Evolutionary conservation across 2,797 vertebrate species (phyloP).

Genomic region (Argyrosomus regius): DNA sequence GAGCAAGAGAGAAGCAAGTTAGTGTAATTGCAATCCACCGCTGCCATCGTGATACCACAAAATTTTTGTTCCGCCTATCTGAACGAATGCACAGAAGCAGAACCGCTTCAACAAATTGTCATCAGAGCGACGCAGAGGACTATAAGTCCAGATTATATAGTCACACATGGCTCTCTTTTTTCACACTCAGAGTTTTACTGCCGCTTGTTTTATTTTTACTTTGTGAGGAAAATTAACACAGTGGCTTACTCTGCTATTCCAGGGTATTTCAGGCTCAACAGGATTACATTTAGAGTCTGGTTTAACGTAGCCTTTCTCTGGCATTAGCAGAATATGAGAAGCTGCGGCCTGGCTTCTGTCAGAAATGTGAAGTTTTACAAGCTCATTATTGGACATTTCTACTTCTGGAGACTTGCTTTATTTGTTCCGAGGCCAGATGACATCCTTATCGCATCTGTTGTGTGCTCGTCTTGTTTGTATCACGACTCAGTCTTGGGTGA

Average conservation of each 20-base stretch:
- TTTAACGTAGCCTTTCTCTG: conserved; percentile 59
- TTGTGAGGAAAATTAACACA: conserved; percentile 60
- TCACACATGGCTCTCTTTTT: conserved; percentile 21
- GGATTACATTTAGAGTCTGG: conserved; percentile 52
- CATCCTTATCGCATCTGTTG: conserved; percentile 84
- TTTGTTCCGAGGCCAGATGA: conserved; percentile 78
- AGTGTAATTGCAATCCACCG: conserved; percentile 52
- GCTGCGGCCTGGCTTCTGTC: conserved; percentile 75
- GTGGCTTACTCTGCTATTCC: conserved; percentile 49
- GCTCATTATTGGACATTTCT: conserved; percentile 76
- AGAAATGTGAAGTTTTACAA: conserved; percentile 70
- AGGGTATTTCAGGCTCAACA: conserved; percentile 43
- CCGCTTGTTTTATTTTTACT: conserved; percentile 41
- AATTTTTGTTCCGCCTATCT: conserved; percentile 43
- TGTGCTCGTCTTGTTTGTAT: conserved; percentile 81
- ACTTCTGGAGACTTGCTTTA: conserved; percentile 71
- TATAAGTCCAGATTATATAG: conserved; percentile 28
- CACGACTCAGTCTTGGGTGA: conserved; percentile 78
- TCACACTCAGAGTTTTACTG: conserved; percentile 36
- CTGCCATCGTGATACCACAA: conserved; percentile 40
- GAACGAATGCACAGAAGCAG: conserved; percentile 55
- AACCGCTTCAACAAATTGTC: conserved; percentile 45
- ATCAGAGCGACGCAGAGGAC: conserved; percentile 1
- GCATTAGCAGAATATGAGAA: conserved; percentile 51
- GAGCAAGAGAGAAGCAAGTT: conserved; percentile 44